A percentile compares a stretch with the other conserved stretches of the same genome.
Conservation (phyloP, 2,888 invertebrate genomes). For the Atethmia centrago region DNA sequence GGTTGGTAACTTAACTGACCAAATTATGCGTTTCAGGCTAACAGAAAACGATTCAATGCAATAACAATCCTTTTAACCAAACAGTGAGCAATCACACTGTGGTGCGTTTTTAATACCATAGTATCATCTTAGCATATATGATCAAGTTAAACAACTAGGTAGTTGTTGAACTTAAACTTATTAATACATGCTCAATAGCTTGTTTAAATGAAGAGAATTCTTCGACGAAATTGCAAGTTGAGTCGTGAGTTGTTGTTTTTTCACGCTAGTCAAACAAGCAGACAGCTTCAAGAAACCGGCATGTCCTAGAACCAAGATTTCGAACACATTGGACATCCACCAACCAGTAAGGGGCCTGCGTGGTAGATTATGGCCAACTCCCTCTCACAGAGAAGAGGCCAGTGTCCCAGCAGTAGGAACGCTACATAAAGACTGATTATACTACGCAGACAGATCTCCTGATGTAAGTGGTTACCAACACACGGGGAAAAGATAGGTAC, state of each 20-base stretch:
- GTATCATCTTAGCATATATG: too few relatives aligned
- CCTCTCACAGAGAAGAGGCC: background rate
- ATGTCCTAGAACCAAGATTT: background rate
- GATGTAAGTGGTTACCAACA: background rate
- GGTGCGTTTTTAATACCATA: background rate
- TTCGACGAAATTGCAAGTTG: background rate
- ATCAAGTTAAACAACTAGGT: too few relatives aligned
- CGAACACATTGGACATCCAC: too few relatives aligned
- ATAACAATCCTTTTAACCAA: background rate
- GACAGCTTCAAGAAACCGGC: background rate
- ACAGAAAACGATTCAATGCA: background rate
- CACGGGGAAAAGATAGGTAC: too few relatives aligned
- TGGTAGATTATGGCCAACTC: background rate
- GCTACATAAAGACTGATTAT: background rate
- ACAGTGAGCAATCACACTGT: background rate
- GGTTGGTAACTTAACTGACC: background rate
- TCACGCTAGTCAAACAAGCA: background rate
- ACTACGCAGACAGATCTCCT: too few relatives aligned
- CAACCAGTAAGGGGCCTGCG: background rate
- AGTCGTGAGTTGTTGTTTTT: background rate
- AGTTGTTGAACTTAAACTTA: background rate
- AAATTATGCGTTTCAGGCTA: background rate
- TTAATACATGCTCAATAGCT: background rate
- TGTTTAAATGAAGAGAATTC: background rate
- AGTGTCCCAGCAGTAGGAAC: background rate